Base-by-base conservation (phyloP, 1,140 invertebrate genomes). In the Neodiprion lecontei region DNA sequence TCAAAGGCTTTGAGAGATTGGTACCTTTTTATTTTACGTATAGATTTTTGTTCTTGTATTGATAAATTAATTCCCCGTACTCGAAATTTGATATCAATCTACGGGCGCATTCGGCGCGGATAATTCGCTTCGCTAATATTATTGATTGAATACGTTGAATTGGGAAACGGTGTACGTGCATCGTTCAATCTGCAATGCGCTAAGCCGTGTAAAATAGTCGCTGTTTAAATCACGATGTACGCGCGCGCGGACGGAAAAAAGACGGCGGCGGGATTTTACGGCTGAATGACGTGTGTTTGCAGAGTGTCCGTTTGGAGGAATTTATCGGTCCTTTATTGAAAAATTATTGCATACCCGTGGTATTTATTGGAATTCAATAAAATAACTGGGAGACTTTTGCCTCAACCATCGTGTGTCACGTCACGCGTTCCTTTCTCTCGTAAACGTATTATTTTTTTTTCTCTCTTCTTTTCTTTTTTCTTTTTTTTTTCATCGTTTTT, bases 361-460 rank as follows among this genome's bases (percentile, higher is more conserved):
- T 79, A 77, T 77, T 77, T 77, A 79, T 79, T 76, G 78, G 76
- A 79, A 77, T 77, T 77, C 74, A 79, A 74, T 77, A 74, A 79
- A 77, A 77, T 74, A 74, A 77, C 4, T 9, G 53, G 28, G 28
- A 40, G 0, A 40, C 28, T 40, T 40, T 40, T 40, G 28, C 28
- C 28, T 40, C 28, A 5, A 1, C 28, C 28, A 40, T 40, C 28
- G 28, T 40, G 28, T 40, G 28, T 40, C 28, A 40, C 28, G 28
- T 40, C 28, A 40, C 28, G 28, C 28, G 28, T 40, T 40, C 5
- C 28, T 40, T 2, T 40, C 28, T 2, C 28, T 2, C 5, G 28
- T 40, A 5, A 1, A 5, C 5, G 28, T 40, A 0, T 40, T 40
- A 3, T 40, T 40, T 40, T 40, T 40, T 4, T 40, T 40, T 40